Evolutionary conservation across 1,140 invertebrate genomes (phyloP).

Genomic region (Dreissena polymorpha): DNA sequence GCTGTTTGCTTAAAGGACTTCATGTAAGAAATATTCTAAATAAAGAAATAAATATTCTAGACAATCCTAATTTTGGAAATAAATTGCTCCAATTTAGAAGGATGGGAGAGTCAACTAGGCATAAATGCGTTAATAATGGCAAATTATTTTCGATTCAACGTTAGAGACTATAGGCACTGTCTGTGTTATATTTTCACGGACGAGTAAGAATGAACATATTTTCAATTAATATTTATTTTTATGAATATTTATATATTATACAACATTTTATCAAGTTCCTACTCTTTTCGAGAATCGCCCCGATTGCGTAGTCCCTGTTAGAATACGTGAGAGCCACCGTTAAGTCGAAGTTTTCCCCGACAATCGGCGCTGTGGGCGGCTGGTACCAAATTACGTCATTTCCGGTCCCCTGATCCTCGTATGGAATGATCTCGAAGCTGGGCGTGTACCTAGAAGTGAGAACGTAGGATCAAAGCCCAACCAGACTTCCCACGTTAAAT

Average conservation of each 20-base stretch:
- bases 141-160: neutral
- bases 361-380: neutral
- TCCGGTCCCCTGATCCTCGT: neutral
- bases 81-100: too few relatives aligned
- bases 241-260: too few relatives aligned
- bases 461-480: neutral
- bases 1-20: too few relatives aligned
- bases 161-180: neutral
- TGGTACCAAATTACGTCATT: neutral
- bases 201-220: neutral
- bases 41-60: too few relatives aligned
- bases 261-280: too few relatives aligned
- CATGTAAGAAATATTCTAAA: too few relatives aligned
- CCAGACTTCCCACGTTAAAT: too few relatives aligned
- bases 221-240: too few relatives aligned
- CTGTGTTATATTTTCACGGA: neutral
- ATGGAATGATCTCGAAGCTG: slow-evolving; percentile 17
- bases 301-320: slow-evolving; percentile 19
- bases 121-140: too few relatives aligned
- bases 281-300: neutral
- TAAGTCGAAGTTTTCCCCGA: slow-evolving; percentile 6
- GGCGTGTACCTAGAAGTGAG: slow-evolving; percentile 1
- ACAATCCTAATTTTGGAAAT: too few relatives aligned
- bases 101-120: too few relatives aligned
- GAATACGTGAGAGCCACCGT: neutral